Conservation (phyloP, 2,113 vertebrate genomes). For the Pitta sordida region DNA sequence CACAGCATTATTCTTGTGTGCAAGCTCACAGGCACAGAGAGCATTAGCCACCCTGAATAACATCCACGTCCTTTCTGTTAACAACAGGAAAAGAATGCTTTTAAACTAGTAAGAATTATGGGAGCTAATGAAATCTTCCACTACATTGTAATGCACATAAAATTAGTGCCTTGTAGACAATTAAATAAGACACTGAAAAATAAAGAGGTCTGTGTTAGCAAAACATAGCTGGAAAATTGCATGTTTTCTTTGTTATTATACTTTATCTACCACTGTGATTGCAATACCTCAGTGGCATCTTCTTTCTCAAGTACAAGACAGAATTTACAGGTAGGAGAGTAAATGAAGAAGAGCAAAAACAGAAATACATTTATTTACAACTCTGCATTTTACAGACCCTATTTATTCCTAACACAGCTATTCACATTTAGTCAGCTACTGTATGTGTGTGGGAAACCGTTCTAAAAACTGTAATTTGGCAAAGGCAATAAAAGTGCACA, state of each 20-base stretch:
- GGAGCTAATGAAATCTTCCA: neutral
- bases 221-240: neutral
- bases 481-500: neutral
- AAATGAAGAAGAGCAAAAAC: neutral
- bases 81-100: neutral
- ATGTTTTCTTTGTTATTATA: neutral
- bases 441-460: neutral
- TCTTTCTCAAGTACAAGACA: neutral
- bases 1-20: neutral
- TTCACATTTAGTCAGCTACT: conserved; percentile 8
- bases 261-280: neutral
- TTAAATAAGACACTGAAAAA: neutral
- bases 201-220: neutral
- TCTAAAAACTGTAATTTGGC: conserved; percentile 1
- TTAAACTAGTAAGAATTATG: neutral
- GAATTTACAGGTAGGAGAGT: neutral
- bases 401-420: neutral
- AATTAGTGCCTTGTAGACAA: neutral
- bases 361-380: neutral
- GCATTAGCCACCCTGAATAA: neutral
- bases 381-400: neutral
- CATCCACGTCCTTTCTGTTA: neutral
- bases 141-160: neutral
- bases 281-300: neutral
- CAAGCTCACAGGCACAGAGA: neutral